Evolutionary conservation across 2,113 vertebrate species (phyloP), one percentile per base, ranked within the genome.

Genomic region (Platycercus adscitus): DNA sequence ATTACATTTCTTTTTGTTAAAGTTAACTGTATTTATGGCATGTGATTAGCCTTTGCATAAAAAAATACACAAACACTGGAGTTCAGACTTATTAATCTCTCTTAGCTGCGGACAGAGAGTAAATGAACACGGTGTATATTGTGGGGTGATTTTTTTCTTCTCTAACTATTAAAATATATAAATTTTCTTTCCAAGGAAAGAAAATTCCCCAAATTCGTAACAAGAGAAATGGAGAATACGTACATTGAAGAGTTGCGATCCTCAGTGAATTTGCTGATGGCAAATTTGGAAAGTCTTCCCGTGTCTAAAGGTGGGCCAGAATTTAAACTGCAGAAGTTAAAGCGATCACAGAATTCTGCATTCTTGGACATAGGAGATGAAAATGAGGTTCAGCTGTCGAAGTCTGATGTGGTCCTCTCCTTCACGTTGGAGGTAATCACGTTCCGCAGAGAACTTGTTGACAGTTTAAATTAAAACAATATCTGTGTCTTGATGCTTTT

Each of bases 311-410:
- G 99, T 77, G 99, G 99, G 1, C 98, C 99, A 1, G 99, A 99
- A 96, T 99, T 99, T 96, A 99, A 99, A 90, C 80, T 98, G 26
- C 99, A 99, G 96, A 99, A 99, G 95, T 98, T 99, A 79, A 99
- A 99, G 73, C 98, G 99, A 79, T 99, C 99, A 68, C 97, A 98
- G 92, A 99, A 99, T 97, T 99, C 98, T 96, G 98, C 99, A 0
- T 99, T 99, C 97, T 95, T 99, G 97, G 99, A 99, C 96, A 98
- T 99, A 26, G 99, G 99, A 46, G 99, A 99, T 60, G 99, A 99
- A 93, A 99, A 97, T 84, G 99, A 99, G 89, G 96, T 99, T 93
- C 98, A 98, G 76, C 98, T 99, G 43, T 99, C 99, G 29, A 99
- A 99, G 97, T 99, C 99, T 0, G 99, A 99, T 9, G 99, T 99